phyloP scores from a whole-genome alignment of 2,113 vertebrate genomes.

The Lepus timidus region DNA sequence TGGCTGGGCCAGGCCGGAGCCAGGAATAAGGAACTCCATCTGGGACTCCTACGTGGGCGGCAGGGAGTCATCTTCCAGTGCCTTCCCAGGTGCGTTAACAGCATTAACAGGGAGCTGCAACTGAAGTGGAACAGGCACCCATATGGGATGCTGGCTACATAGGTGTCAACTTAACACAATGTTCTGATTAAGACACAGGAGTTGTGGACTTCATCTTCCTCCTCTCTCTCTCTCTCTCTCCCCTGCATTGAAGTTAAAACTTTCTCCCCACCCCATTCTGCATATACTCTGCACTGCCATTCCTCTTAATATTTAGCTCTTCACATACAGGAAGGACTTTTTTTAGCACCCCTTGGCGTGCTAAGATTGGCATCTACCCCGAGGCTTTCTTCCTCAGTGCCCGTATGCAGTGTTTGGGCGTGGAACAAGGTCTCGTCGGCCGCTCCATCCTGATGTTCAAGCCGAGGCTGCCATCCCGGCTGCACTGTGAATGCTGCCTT shows the following conservation, averaged over 20 bases:
- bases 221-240: too few relatives aligned
- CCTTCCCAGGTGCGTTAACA: too few relatives aligned
- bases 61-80: too few relatives aligned
- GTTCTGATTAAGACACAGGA: background rate
- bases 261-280: background rate
- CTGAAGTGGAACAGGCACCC: too few relatives aligned
- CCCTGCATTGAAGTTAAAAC: background rate
- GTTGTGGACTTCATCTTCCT: too few relatives aligned
- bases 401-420: background rate
- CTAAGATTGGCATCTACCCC: fast-evolving
- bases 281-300: fast-evolving
- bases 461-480: fast-evolving
- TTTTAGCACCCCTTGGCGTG: background rate
- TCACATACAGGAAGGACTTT: background rate
- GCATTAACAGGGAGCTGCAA: too few relatives aligned
- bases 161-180: too few relatives aligned
- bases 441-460: fast-evolving
- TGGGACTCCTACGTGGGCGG: too few relatives aligned
- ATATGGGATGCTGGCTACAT: too few relatives aligned
- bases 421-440: background rate
- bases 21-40: too few relatives aligned
- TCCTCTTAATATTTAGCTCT: background rate
- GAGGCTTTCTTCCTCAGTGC: background rate
- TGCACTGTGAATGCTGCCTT: background rate
- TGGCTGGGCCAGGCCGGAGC: too few relatives aligned